Base-by-base conservation (phyloP, 2,797 vertebrate species). In the Danio aesculapii region DNA sequence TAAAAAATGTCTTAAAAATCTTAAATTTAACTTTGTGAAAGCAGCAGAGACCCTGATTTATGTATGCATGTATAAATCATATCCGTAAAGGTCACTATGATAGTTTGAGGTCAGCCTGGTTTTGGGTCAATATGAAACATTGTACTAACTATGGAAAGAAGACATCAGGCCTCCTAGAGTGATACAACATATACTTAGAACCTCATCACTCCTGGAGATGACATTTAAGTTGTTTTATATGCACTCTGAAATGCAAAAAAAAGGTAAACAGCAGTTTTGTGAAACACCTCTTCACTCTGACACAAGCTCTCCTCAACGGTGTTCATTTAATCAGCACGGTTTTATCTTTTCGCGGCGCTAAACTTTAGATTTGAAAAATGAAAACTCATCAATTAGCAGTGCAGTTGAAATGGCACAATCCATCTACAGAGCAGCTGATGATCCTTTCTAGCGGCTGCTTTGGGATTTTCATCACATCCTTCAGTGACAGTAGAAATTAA, bases 371-470 rank as follows among this genome's bases (percentile, higher is more conserved):
- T 77, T 39, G 53, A 30, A 44, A 55, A 91, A 90, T 90, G 88
- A 91, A 91, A 93, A 92, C 90, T 89, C 89, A 91, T 92, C 88
- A 90, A 89, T 91, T 89, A 89, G 89, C 88, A 87, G 90, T 91
- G 49, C 89, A 88, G 90, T 91, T 91, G 84, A 89, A 89, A 78
- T 71, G 88, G 83, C 89, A 87, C 85, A 84, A 86, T 87, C 85
- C 43, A 90, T 91, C 89, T 92, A 30, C 88, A 86, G 86, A 91
- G 71, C 66, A 78, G 83, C 84, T 85, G 91, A 90, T 90, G 88
- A 88, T 92, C 90, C 92, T 88, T 87, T 86, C 88, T 90, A 85
- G 86, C 83, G 83, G 82, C 87, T 72, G 84, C 90, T 79, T 74
- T 89, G 91, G 49, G 58, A 63, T 63, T 79, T 79, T 53, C 9